phyloP scores from a whole-genome alignment of 2,797 vertebrate genomes.

The Acipenser oxyrinchus region DNA sequence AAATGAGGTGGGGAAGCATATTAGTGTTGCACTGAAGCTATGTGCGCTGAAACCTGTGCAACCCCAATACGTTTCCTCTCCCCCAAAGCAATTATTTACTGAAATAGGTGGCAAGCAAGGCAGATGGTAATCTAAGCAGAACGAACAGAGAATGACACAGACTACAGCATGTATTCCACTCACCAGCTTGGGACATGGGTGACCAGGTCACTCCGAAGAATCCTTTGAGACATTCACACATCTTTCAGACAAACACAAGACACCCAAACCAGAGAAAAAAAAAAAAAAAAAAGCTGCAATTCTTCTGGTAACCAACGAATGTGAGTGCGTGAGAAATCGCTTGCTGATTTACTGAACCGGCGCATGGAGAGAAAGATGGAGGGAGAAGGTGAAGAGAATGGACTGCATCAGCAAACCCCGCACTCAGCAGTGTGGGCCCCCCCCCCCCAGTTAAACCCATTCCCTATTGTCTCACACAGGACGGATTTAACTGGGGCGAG shows the following conservation, averaged over 20 bases:
- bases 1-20: no score
- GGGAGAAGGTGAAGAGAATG: conserved; percentile 34
- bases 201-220: conserved; percentile 69
- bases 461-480: conserved; percentile 49
- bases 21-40: no score
- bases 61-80: no score
- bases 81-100: no score
- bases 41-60: no score
- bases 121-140: no score
- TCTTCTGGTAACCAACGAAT: not conserved
- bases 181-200: conserved; percentile 59
- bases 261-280: conserved; percentile 26
- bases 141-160: no score
- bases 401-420: conserved; percentile 46
- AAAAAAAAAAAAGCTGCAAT: conserved; percentile 19
- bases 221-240: conserved; percentile 71
- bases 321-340: no score
- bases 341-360: no score
- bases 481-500: conserved; percentile 49
- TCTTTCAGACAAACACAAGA: conserved; percentile 39
- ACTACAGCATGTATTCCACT: conserved; percentile 24
- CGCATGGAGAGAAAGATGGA: no score
- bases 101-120: no score
- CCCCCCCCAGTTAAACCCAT: conserved; percentile 46
- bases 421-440: conserved; percentile 68